phyloP scores from a whole-genome alignment of 2,797 vertebrate genomes.

The Molothrus ater region DNA sequence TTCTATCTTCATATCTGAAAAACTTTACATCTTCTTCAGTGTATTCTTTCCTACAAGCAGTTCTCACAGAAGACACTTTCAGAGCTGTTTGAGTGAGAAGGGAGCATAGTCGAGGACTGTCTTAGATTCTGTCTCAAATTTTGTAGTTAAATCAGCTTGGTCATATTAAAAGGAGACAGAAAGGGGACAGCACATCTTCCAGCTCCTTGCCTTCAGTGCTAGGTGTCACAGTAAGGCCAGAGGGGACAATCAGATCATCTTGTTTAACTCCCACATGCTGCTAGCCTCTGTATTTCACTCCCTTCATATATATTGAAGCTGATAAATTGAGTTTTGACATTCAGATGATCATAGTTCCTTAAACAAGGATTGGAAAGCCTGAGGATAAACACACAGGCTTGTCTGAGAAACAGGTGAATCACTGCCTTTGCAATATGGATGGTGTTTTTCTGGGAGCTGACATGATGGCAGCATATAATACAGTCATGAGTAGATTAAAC shows the following conservation, averaged over 20 bases:
- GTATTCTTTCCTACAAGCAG: not conserved
- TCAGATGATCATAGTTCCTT: not conserved
- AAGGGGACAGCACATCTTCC: not conserved
- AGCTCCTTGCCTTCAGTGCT: not conserved
- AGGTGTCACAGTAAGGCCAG: not conserved
- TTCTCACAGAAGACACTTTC: not conserved
- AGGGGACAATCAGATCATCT: not conserved
- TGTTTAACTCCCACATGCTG: not conserved
- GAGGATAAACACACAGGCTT: not conserved
- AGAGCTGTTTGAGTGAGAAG: not conserved
- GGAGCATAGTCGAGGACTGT: rapidly evolving
- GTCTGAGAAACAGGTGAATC: not conserved
- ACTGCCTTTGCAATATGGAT: not conserved
- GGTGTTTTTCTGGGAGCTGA: not conserved
- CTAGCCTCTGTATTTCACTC: not conserved
- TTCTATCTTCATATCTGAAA: not conserved
- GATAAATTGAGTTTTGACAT: constrained; percentile 13
- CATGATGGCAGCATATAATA: not conserved
- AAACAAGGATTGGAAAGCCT: not conserved
- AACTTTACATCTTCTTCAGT: not conserved
- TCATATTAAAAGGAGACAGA: not conserved
- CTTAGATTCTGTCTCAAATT: not conserved
- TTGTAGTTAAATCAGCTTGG: not conserved
- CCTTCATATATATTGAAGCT: not conserved
- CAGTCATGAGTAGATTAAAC: not conserved